Evolutionary conservation across 2,888 invertebrate species (phyloP), one percentile per base, ranked within the genome.

Genomic region (Xanthorhoe spadicearia): DNA sequence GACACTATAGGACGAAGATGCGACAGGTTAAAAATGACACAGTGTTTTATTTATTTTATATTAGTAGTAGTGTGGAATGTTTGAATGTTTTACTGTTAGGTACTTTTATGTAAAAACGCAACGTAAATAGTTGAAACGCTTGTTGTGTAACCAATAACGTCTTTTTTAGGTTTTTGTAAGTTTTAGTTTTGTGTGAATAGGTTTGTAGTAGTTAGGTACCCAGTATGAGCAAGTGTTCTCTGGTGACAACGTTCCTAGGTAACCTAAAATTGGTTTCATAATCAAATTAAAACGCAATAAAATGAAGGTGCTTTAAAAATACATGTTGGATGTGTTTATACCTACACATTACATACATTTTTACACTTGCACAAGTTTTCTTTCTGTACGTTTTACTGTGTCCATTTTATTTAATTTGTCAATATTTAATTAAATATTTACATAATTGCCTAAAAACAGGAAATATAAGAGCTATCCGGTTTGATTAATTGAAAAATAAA

Each of bases 1-100:
- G 59, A 52, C 61, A 53, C 68, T 50, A 63, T 46, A 68, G 72
- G 69, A 71, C 69, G 54, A 58, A 67, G 70, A 68, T 66, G 64
- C 61, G 67, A 73, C 70, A 70, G 50, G 15, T 60, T 61, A 61
- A 46, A 10, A 35, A 15, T 48, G 32, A 8, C 57, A 58, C 60
- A 70, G 68, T 61, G 28, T n/a, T 18, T 55, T 19, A 13, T 10
- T 17, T 13, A n/a, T n/a, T n/a, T n/a, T n/a, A n/a, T n/a, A n/a
- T n/a, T n/a, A n/a, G 0, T 38, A 51, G 59, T 53, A 46, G 8
- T n/a, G n/a, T n/a, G 10, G 2, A 17, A 61, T 10, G 9, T 54
- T 8, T 15, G 4, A 7, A 35, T 5, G 6, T 35, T 35, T 18
- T 28, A 18, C 46, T 15, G 4, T 15, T 4, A n/a, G n/a, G n/a